A percentile compares a stretch with the other conserved stretches of the same genome.
These are phyloP conservation scores for Ramphastos sulfuratus DNA, from an alignment of 2,113 vertebrate genomes.

Conservation along the genomic window DNA sequence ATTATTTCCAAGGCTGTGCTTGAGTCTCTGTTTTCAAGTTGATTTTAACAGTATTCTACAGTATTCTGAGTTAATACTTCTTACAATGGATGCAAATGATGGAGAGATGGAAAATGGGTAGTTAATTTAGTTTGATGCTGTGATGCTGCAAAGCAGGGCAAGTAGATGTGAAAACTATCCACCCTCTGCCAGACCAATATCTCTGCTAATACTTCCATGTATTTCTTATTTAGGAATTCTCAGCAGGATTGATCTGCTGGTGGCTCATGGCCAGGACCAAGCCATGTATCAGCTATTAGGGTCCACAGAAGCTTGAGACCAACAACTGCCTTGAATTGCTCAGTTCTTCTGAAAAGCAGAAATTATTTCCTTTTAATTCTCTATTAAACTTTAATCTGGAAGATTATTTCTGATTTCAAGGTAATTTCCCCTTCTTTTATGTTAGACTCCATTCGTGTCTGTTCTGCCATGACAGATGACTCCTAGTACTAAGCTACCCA, in stretches of 20 bases:
- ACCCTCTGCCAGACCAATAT: not conserved
- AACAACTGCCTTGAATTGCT: not conserved
- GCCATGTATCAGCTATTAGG: not conserved
- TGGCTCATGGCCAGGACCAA: not conserved
- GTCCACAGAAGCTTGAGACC: not conserved
- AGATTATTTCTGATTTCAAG: not conserved
- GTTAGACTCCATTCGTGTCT: not conserved
- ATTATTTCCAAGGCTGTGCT: not conserved
- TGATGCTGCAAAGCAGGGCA: not conserved
- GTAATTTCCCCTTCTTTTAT: not conserved
- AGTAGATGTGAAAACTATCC: not conserved
- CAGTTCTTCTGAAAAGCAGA: not conserved
- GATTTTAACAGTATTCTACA: constrained; percentile 1
- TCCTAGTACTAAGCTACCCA: not conserved
- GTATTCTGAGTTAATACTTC: not conserved
- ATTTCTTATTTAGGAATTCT: not conserved
- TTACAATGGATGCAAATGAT: not conserved
- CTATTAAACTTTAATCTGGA: not conserved
- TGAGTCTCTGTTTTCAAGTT: constrained; percentile 19
- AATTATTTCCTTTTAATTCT: not conserved
- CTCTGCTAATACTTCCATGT: not conserved
- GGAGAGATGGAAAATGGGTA: not conserved
- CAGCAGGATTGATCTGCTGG: not conserved
- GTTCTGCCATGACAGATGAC: not conserved
- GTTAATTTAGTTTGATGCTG: not conserved